A percentile compares a stretch with the other conserved stretches of the same genome.
These are phyloP conservation scores for Ptychobarbus kaznakovi DNA, from an alignment of 2,797 vertebrate genomes.

Conservation along the genomic window DNA sequence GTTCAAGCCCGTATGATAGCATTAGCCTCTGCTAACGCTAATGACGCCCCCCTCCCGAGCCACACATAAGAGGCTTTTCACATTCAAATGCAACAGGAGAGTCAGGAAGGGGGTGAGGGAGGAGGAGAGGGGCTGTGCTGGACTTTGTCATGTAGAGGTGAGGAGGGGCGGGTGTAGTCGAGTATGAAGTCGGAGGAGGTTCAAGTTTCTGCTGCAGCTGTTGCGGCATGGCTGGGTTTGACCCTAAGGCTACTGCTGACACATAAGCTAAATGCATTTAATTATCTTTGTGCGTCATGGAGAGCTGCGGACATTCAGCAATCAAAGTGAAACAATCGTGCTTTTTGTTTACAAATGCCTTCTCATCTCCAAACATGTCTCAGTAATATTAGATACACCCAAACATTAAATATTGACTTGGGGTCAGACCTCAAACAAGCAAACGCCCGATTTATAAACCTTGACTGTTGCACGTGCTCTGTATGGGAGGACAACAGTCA, in stretches of 20 bases:
- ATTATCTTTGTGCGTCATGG: conserved; percentile 38
- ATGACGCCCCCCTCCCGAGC: conserved; percentile 53
- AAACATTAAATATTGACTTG: conserved; percentile 30
- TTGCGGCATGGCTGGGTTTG: conserved; percentile 34
- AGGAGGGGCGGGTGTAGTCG: conserved; percentile 38
- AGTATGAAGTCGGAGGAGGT: conserved; percentile 55
- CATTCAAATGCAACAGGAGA: conserved; percentile 74
- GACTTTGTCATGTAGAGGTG: conserved; percentile 60
- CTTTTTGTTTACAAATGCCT: conserved; percentile 20
- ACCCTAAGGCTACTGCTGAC: conserved; percentile 49
- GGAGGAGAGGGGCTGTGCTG: conserved; percentile 46
- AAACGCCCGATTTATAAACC: not conserved
- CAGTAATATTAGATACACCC: not conserved
- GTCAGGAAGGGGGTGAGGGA: conserved; percentile 37
- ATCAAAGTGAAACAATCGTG: not conserved
- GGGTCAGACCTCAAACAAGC: conserved; percentile 8
- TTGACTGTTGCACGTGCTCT: not conserved
- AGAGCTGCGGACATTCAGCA: not conserved
- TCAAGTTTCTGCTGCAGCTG: conserved; percentile 64
- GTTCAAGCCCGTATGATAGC: conserved; percentile 52
- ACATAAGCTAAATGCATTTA: conserved; percentile 48
- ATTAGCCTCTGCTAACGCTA: conserved; percentile 39
- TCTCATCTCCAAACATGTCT: conserved; percentile 2
- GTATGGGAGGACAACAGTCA: not conserved
- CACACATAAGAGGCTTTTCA: conserved; percentile 81